Base-by-base conservation (phyloP, 2,888 invertebrate species). In the Volucella inanis region DNA sequence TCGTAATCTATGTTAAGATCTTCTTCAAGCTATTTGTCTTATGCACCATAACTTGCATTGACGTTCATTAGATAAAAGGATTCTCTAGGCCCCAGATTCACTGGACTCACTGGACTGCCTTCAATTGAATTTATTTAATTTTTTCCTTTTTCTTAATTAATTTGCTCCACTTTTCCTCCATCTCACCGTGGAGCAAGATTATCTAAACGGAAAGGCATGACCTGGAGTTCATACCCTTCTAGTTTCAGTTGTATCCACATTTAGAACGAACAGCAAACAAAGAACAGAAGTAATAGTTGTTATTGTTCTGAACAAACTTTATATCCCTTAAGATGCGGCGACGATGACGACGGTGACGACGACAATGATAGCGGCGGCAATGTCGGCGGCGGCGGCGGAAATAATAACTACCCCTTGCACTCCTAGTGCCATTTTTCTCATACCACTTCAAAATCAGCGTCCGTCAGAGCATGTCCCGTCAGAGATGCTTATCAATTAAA, bases 401-500 rank as follows among this genome's bases (percentile, higher is more conserved):
- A 12, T 12, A 43, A 12, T 43, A 2, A 49, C 31, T 14, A 49
- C 6, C 15, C 14, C n/a, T 49, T 49, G 47, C 59, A 41, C 50
- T 39, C 57, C 57, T 22, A 43, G 50, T 50, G 59, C 49, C 59
- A 49, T 71, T 59, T 71, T 59, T 18, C 50, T 22, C 50, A 50
- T n/a, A 39, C 59, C 41, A 45, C 11, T 38, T n/a, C 11, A 14
- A 41, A 8, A 10, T 59, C 38, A n/a, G 52, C 38, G n/a, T 38
- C 39, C 50, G 22, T 6, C 45, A 45, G 52, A 31, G 41, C n/a
- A 22, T 22, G 50, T 38, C 41, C 22, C 41, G 52, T 61, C 79
- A 74, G 68, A 83, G 83, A 83, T 83, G 64, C 83, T 83, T 83
- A 83, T 83, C 83, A 83, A 83, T 83, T 83, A 79, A 70, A 67